These are phyloP conservation scores for Leptatherina wallacei DNA, from an alignment of 2,797 vertebrate species.

Conservation along the genomic window DNA sequence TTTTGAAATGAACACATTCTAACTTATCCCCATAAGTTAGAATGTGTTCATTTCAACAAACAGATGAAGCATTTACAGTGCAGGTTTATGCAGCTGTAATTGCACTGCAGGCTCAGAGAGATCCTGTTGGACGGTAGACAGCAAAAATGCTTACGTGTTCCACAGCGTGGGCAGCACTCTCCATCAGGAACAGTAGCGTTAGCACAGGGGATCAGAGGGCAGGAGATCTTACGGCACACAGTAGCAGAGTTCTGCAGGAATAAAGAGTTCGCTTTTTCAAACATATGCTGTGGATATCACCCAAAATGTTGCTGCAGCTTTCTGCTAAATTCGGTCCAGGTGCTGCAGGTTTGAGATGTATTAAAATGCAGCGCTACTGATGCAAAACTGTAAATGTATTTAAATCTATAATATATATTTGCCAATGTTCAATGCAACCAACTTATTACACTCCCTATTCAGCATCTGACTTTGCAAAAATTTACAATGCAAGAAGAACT, in stretches of 20 bases:
- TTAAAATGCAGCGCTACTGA: neutral
- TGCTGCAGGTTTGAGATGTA: neutral
- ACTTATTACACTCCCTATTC: constrained; percentile 34
- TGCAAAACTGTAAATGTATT: constrained; percentile 21
- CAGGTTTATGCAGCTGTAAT: constrained; percentile 11
- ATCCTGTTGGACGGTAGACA: neutral
- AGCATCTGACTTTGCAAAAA: constrained; percentile 27
- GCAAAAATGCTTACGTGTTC: constrained; percentile 86
- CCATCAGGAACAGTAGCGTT: constrained; percentile 96
- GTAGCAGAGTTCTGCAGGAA: constrained; percentile 91
- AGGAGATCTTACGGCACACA: constrained; percentile 96
- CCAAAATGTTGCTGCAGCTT: neutral
- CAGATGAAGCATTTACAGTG: constrained; percentile 17
- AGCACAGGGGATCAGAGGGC: constrained; percentile 94
- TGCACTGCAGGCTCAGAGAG: constrained; percentile 6
- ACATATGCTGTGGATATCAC: constrained; percentile 3
- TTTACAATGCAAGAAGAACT: constrained; percentile 21
- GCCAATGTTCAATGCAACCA: constrained; percentile 44
- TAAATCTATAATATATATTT: constrained; percentile 8
- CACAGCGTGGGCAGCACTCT: constrained; percentile 96
- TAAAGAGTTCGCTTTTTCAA: constrained; percentile 23
- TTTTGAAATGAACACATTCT: constrained; percentile 14
- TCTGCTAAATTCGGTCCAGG: constrained; percentile 6
- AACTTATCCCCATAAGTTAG: neutral
- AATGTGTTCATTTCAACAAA: constrained; percentile 25